Percentiles rank a stretch among this genome's conserved stretches.
phyloP scores from a whole-genome alignment of 2,113 vertebrate species.

The Hyperopisus bebe region DNA sequence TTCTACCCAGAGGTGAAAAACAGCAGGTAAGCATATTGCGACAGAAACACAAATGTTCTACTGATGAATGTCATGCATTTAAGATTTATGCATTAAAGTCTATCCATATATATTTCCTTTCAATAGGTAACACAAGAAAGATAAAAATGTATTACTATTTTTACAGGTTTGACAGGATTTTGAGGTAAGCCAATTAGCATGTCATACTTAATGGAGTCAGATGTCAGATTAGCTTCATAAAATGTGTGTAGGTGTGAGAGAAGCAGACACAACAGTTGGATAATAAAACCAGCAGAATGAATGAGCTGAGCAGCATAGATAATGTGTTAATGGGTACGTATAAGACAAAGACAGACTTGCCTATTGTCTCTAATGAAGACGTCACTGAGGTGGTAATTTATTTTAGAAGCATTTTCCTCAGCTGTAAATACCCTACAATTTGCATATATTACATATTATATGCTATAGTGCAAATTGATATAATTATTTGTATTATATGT shows the following conservation, averaged over 20 bases:
- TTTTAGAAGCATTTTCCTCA: constrained; percentile 41
- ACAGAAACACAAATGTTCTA: not conserved
- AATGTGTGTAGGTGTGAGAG: constrained; percentile 76
- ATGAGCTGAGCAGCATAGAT: constrained; percentile 87
- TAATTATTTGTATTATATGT: not conserved
- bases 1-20: not conserved
- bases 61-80: not conserved
- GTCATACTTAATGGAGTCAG: constrained; percentile 86
- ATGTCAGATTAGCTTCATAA: constrained; percentile 88
- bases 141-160: not conserved
- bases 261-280: constrained; percentile 68
- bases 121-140: not conserved
- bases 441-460: not conserved
- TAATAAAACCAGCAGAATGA: constrained; percentile 92
- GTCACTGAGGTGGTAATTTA: constrained; percentile 67
- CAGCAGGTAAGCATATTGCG: not conserved
- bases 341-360: constrained; percentile 72
- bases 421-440: constrained; percentile 42
- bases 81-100: not conserved
- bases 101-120: not conserved
- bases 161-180: constrained; percentile 52
- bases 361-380: constrained; percentile 75
- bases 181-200: constrained; percentile 93
- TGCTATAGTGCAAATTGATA: not conserved
- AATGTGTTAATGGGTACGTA: constrained; percentile 93